These are phyloP conservation scores for Perca fluviatilis DNA, from an alignment of 2,113 vertebrate species.

Conservation along the genomic window DNA sequence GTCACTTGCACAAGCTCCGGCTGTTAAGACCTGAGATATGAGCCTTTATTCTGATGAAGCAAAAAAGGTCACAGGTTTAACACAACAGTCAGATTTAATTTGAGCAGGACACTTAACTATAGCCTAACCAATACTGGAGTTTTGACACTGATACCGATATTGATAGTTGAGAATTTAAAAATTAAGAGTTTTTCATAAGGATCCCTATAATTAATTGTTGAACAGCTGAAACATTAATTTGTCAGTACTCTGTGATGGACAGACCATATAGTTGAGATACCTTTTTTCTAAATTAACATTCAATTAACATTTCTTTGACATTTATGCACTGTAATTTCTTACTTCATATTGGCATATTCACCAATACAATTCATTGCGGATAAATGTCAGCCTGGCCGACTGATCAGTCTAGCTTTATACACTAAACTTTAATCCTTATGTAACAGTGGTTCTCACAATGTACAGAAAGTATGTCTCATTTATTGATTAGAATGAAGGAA, in stretches of 20 bases:
- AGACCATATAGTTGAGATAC: background rate
- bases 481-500: background rate
- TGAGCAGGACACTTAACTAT: background rate
- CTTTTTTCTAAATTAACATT: background rate
- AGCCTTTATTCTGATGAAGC: slow-evolving; percentile 27
- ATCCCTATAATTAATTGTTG: background rate
- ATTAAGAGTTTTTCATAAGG: background rate
- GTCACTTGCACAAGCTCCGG: slow-evolving; percentile 50
- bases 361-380: background rate
- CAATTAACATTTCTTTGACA: slow-evolving; percentile 12
- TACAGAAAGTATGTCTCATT: background rate
- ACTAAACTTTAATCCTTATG: background rate
- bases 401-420: too few species aligned
- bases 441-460: background rate
- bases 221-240: background rate
- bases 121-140: background rate
- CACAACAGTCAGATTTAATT: background rate
- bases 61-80: slow-evolving; percentile 8
- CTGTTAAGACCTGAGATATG: slow-evolving; percentile 44
- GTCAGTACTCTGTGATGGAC: background rate
- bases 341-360: background rate
- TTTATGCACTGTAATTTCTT: background rate
- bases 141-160: background rate
- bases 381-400: background rate
- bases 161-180: background rate